Base-by-base conservation (phyloP, 2,797 vertebrate genomes). In the Enteromius trimaculatus region DNA sequence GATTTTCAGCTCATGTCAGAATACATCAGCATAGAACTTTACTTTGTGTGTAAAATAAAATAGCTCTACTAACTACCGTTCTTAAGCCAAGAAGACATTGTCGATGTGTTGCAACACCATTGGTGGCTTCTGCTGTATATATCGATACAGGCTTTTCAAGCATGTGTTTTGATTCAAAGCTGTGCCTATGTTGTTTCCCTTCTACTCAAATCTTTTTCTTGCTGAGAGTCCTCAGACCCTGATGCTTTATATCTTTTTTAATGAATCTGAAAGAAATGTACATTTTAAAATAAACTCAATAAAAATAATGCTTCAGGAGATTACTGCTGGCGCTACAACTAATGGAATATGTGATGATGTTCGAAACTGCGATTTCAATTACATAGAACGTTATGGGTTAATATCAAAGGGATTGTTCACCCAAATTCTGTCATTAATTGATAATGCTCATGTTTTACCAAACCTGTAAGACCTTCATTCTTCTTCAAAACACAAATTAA, bases 241-340 rank as follows among this genome's bases (percentile, higher is more conserved):
- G 88, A 93, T 89, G 93, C 92, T 93, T 94, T 89, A 80, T 94
- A 91, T 92, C 88, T 92, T 95, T 95, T 89, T 95, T 93, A 92
- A 94, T 91, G 87, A 95, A 93, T 95, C 90, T 89, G 83, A 88
- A 90, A 91, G 92, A 93, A 93, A 91, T 94, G 93, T 93, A 92
- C 88, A 94, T 93, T 95, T 94, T 91, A 91, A 94, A 94, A 91
- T 93, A 90, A 92, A 94, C 92, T 93, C 92, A 94, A 95, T 95
- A 95, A 95, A 90, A 94, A 92, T 53, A n/a, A 82, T 31, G 53
- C 44, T 82, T 55, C 47, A 44, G 47, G 47, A 76, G 31, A 76
- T 76, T 42, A 44, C 64, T 58, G 34, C 19, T 68, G 47, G 16
- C 23, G 68, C 58, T 82, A 60, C n/a, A 65, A 37, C 44, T 65